A percentile compares a stretch with the other conserved stretches of the same genome.
phyloP scores from a whole-genome alignment of 2,888 invertebrate species.

The Hipparchia sbordonii region DNA sequence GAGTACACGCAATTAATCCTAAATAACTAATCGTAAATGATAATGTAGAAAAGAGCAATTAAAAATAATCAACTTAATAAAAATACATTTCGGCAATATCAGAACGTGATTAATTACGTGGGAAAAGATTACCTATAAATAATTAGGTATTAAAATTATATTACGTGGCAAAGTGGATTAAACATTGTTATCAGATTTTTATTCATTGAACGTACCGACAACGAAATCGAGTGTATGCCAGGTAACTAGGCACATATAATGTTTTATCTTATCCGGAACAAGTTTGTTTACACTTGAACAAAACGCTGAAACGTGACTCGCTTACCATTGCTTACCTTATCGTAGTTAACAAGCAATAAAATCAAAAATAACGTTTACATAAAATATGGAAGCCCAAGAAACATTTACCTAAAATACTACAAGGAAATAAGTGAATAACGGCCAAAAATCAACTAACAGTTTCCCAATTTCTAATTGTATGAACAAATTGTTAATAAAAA shows the following conservation, averaged over 20 bases:
- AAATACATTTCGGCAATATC: conserved; percentile 4
- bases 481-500: too few relatives aligned
- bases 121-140: conserved; percentile 1
- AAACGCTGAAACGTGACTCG: conserved; percentile 77
- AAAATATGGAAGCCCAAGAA: conserved; percentile 44
- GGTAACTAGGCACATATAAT: conserved; percentile 42
- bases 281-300: conserved; percentile 80
- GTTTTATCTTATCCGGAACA: conserved; percentile 81
- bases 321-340: conserved; percentile 73
- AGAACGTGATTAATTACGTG: background rate
- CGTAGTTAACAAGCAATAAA: conserved; percentile 75
- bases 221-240: conserved; percentile 40
- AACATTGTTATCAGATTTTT: conserved; percentile 15
- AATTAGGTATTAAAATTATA: conserved; percentile 14
- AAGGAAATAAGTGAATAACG: conserved; percentile 2
- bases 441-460: too few relatives aligned
- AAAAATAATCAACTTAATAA: background rate
- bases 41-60: background rate
- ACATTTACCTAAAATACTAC: conserved; percentile 14
- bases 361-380: conserved; percentile 61
- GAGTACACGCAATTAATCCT: conserved; percentile 54
- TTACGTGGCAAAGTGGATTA: conserved; percentile 11
- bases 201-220: conserved; percentile 16
- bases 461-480: too few relatives aligned
- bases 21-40: background rate